These are phyloP conservation scores for Stenodema calcarata DNA, from an alignment of 2,888 invertebrate species.

Conservation along the genomic window DNA sequence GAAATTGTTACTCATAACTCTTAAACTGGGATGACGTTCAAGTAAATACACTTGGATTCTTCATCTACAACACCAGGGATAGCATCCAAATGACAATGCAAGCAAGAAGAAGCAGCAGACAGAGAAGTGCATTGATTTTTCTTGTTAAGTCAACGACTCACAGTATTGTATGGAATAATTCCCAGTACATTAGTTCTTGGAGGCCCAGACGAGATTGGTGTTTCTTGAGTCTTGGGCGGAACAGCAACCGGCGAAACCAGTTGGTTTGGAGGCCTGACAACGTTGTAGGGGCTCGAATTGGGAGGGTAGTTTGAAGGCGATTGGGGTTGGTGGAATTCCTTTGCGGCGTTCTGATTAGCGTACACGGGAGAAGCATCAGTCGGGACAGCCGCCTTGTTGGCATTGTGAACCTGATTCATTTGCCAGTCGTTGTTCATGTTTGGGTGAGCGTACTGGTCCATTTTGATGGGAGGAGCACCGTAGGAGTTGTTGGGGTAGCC, in stretches of 20 bases:
- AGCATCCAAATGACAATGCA: not conserved
- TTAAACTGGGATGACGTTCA: too few relatives aligned
- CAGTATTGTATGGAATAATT: conserved; percentile 54
- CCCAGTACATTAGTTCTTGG: conserved; percentile 54
- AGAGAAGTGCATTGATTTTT: too few relatives aligned
- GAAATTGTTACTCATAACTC: too few relatives aligned
- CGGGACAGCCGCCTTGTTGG: not conserved
- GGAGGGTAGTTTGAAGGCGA: not conserved
- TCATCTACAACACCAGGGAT: not conserved
- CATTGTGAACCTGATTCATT: conserved; percentile 1
- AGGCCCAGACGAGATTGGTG: conserved; percentile 53
- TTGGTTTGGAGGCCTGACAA: conserved; percentile 11
- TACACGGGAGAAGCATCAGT: not conserved
- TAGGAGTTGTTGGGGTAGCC: conserved; percentile 30
- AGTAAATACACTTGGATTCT: too few relatives aligned
- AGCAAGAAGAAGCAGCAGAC: too few relatives aligned
- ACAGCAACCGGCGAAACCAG: not conserved
- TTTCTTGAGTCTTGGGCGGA: not conserved
- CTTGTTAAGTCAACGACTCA: conserved; percentile 32
- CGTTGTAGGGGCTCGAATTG: not conserved
- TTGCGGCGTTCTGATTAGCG: not conserved
- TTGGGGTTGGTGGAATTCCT: not conserved
- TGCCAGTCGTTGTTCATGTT: conserved; percentile 23
- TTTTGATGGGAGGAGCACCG: not conserved
- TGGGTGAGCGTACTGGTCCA: not conserved